Conservation (phyloP, 1,140 invertebrate species). For the Pectinophora gossypiella region DNA sequence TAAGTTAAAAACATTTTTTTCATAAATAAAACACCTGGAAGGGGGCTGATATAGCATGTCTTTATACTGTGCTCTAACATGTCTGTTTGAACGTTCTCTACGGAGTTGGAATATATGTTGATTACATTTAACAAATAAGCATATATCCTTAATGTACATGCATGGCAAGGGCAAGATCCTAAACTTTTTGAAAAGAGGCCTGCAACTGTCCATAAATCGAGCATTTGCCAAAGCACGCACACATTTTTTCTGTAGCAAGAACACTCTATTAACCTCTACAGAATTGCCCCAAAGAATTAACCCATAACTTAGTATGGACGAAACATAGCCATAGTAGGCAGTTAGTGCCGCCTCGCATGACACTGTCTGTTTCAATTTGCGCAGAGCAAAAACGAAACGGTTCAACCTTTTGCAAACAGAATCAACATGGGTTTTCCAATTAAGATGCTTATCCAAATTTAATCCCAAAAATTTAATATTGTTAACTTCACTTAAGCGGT, state of each 20-base stretch:
- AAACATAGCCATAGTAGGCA: constrained; percentile 5
- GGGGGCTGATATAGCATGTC: too few species aligned
- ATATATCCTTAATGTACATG: background rate
- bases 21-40: too few species aligned
- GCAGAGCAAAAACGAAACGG: constrained; percentile 1
- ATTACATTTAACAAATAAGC: constrained; percentile 5
- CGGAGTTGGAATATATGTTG: too few species aligned
- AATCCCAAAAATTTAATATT: background rate
- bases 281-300: constrained; percentile 7
- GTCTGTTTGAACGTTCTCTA: too few species aligned
- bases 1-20: too few species aligned
- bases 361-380: background rate
- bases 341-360: background rate
- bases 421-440: constrained; percentile 5
- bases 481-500: background rate
- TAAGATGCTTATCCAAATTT: background rate
- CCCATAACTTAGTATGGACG: constrained; percentile 1
- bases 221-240: background rate
- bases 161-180: background rate
- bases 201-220: background rate
- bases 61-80: too few species aligned
- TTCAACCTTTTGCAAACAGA: constrained; percentile 1
- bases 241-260: constrained; percentile 1
- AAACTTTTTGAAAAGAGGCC: background rate
- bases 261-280: background rate